phyloP scores from a whole-genome alignment of 2,797 vertebrate species.

The Lithobates pipiens region DNA sequence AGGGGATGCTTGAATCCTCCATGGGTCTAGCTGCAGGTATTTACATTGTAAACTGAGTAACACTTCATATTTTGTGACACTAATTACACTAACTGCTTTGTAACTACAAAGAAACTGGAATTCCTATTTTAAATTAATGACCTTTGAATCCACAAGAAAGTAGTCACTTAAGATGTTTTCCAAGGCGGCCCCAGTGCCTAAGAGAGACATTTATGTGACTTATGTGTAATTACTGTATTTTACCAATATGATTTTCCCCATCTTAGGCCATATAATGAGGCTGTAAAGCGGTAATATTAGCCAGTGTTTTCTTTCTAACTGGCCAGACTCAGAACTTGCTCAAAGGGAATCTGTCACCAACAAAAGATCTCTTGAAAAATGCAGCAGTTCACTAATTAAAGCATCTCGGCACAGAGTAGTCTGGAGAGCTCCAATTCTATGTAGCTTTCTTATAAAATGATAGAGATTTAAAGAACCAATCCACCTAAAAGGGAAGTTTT shows the following conservation, averaged over 20 bases:
- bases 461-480: too few relatives aligned
- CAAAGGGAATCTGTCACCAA: background rate
- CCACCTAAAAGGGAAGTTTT: too few relatives aligned
- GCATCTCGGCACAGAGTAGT: too few relatives aligned
- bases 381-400: too few relatives aligned
- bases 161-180: conserved; percentile 54
- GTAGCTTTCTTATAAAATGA: too few relatives aligned
- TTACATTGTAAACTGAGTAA: conserved; percentile 63
- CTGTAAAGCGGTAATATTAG: conserved; percentile 39
- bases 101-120: conserved; percentile 60
- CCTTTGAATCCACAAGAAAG: conserved; percentile 57
- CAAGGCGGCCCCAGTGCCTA: conserved; percentile 52
- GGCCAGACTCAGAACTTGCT: conserved; percentile 24
- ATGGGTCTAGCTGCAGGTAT: conserved; percentile 60
- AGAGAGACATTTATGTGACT: conserved; percentile 57
- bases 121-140: conserved; percentile 60
- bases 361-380: too few relatives aligned
- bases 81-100: conserved; percentile 62
- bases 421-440: too few relatives aligned
- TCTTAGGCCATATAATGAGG: conserved; percentile 52
- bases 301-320: conserved; percentile 21
- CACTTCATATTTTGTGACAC: conserved; percentile 62
- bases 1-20: conserved; percentile 53
- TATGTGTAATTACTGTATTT: conserved; percentile 54
- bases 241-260: conserved; percentile 53